Base-by-base conservation (phyloP, 2,113 vertebrate genomes). In the Spheniscus mendiculus region DNA sequence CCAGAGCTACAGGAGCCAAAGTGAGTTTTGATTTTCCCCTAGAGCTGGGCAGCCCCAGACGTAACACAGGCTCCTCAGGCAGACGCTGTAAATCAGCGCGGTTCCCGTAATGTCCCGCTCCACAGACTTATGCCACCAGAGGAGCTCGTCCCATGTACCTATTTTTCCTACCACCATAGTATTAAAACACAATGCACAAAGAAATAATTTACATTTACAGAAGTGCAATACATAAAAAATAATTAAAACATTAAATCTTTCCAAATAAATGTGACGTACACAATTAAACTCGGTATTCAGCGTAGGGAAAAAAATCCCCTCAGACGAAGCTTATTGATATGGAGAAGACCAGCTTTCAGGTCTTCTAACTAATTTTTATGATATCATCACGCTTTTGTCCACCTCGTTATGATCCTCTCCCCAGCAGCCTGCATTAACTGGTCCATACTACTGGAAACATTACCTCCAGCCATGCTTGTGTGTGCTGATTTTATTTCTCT, bases 201-300 rank as follows among this genome's bases (percentile, higher is more conserved):
- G 69, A 78, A 56, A 92, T 94, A 71, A 93, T 94, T 96, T 93
- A 95, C 34, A 50, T 77, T 97, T 96, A 85, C 72, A 71, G 80
- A 92, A 89, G 40, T 56, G 14, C 9, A 38, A 96, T 81, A 87
- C 38, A 93, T 88, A 95, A 95, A 98, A 98, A 96, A 83, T 92
- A 94, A 97, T 97, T 97, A 95, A 98, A 97, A 87, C 87, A 96
- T 87, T 96, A 95, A 91, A 89, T 98, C 94, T 98, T 87, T 96
- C 79, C 59, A 95, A 97, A 97, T 72, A 95, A 96, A 93, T 76
- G 61, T 76, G 77, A 95, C 87, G 36, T 61, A 79, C 32, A 30
- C 89, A 97, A 95, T 86, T 76, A 93, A 97, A 97, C 45, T 96
- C 65, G 55, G 59, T 58, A 95, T 84, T 98, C 97, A 96, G 53